Base-by-base conservation (phyloP, 2,888 invertebrate species). In the Idaea dimidiata region DNA sequence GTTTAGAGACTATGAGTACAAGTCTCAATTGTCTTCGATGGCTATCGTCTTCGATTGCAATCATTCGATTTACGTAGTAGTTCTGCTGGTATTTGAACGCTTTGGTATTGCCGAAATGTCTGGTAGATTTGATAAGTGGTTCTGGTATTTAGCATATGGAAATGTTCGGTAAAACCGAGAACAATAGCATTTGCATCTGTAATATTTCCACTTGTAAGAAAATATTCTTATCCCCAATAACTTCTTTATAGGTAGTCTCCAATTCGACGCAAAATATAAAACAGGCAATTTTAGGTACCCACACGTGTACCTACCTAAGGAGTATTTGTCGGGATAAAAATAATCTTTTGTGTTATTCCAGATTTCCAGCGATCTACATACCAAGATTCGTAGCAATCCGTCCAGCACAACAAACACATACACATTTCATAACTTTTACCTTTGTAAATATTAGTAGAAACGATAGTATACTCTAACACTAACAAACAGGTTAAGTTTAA, bases 91-190 rank as follows among this genome's bases (percentile, higher is more conserved):
- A 24, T 7, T 43, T 43, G 10, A 14, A 14, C 43, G 43, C 43
- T 8, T 43, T 43, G 8, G 43, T 43, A 43, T 43, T 43, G 43
- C 43, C 43, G 43, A 8, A 43, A 43, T 43, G 43, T 43, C 43
- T 43, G 14, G 43, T 43, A 14, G 14, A 43, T 43, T 43, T 43
- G 43, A 43, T 43, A 43, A 43, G 43, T 43, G 43, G 43, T 43
- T 43, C 43, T 43, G 43, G 43, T 43, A 43, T 43, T 43, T 43
- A 43, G 43, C 43, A 43, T 43, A 43, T 43, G 43, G 43, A 43
- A 43, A 43, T 43, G 8, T 43, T 43, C 10, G 43, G 43, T 43
- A 43, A 43, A 43, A 43, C 43, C 43, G 43, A 43, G 14, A 43
- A 43, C 43, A 43, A 43, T 43, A 43, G 43, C 10, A 7, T 43